Evolutionary conservation across 1,140 invertebrate genomes (phyloP).

Genomic region (Papilio polytes): DNA sequence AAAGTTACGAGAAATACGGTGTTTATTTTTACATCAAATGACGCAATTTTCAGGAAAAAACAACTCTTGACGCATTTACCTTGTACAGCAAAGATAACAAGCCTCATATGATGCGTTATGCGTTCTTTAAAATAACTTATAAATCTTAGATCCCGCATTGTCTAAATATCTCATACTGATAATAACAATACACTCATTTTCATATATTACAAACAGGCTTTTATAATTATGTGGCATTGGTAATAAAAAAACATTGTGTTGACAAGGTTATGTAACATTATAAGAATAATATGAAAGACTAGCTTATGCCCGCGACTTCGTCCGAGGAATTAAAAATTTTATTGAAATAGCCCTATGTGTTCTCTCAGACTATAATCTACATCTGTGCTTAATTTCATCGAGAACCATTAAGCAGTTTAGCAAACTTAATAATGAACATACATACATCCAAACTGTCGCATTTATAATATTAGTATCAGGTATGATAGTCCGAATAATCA

Average conservation of each 20-base stretch:
- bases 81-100: background rate
- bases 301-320: too few species aligned
- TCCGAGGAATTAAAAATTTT: too few species aligned
- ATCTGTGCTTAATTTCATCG: too few species aligned
- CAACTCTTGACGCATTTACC: background rate
- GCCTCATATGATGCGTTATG: background rate
- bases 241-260: background rate
- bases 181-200: background rate
- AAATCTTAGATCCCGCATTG: constrained; percentile 3
- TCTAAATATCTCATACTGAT: background rate
- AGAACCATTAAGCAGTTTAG: too few species aligned
- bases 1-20: too few species aligned
- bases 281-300: background rate
- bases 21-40: too few species aligned
- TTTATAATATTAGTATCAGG: background rate
- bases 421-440: background rate
- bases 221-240: background rate
- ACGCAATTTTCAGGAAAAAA: background rate
- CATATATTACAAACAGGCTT: background rate
- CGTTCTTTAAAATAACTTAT: background rate
- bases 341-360: too few species aligned
- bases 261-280: background rate
- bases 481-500: too few species aligned
- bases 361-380: too few species aligned
- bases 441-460: too few species aligned